These are phyloP conservation scores for Pedicia rivosa DNA, from an alignment of 2,888 invertebrate species.

Conservation along the genomic window DNA sequence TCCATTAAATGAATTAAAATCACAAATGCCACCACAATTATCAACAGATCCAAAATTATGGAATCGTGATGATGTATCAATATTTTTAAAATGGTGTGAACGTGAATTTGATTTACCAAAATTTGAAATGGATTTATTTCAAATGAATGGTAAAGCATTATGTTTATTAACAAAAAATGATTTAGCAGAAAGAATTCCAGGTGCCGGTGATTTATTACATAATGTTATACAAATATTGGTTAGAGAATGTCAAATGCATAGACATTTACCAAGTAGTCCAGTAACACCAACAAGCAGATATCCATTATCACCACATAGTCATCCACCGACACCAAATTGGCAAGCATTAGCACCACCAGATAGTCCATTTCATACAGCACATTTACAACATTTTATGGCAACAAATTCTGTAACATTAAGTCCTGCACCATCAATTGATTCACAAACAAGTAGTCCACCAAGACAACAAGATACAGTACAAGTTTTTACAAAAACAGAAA, in stretches of 20 bases:
- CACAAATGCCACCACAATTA: conserved; percentile 66
- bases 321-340: conserved; percentile 70
- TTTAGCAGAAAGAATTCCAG: conserved; percentile 79
- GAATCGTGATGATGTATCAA: conserved; percentile 77
- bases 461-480: conserved; percentile 41
- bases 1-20: conserved; percentile 64
- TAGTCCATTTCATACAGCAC: conserved; percentile 36
- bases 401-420: conserved; percentile 77
- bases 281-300: conserved; percentile 71
- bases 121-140: conserved; percentile 85
- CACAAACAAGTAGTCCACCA: conserved; percentile 73
- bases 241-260: conserved; percentile 62
- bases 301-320: conserved; percentile 65
- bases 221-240: conserved; percentile 82
- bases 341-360: conserved; percentile 34
- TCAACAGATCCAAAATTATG: conserved; percentile 80
- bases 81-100: conserved; percentile 83
- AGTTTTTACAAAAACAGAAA: conserved; percentile 9
- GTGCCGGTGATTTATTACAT: conserved; percentile 85
- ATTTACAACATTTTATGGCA: conserved; percentile 57
- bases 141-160: conserved; percentile 94
- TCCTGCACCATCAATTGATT: conserved; percentile 79
- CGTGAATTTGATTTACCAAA: conserved; percentile 81
- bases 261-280: conserved; percentile 64
- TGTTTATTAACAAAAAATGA: conserved; percentile 80